Percentiles rank a stretch among this genome's conserved stretches.
These are phyloP conservation scores for Myripristis murdjan DNA, from an alignment of 2,797 vertebrate species.

Conservation along the genomic window DNA sequence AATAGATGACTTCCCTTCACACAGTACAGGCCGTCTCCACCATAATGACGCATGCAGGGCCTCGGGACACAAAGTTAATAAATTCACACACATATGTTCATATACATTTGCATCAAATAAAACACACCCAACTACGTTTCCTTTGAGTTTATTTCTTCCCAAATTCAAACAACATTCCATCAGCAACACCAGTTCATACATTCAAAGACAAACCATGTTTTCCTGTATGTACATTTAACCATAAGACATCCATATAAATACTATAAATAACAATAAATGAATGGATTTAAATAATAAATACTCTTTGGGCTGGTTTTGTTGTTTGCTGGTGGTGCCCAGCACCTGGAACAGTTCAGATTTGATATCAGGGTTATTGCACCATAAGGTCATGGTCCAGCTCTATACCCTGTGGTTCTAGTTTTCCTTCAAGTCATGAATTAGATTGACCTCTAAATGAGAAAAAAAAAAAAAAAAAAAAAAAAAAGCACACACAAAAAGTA, in stretches of 20 bases:
- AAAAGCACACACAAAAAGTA: slow-evolving; percentile 25
- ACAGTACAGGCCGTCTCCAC: slow-evolving; percentile 7
- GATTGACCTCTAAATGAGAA: slow-evolving; percentile 16
- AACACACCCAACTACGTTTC: slow-evolving; percentile 27
- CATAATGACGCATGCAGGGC: slow-evolving; percentile 9
- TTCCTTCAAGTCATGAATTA: slow-evolving; percentile 59
- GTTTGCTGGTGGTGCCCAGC: slow-evolving; percentile 78
- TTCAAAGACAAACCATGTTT: slow-evolving; percentile 66
- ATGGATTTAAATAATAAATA: slow-evolving; percentile 88
- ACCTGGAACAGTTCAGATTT: slow-evolving; percentile 67
- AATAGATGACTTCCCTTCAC: slow-evolving; percentile 18
- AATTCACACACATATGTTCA: neutral
- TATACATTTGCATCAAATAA: slow-evolving; percentile 18
- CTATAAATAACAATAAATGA: slow-evolving; percentile 84
- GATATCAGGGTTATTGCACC: slow-evolving; percentile 31
- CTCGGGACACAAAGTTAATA: neutral
- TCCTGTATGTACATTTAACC: slow-evolving; percentile 61
- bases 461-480: too few relatives aligned
- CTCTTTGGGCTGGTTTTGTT: slow-evolving; percentile 50
- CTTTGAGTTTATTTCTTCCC: slow-evolving; percentile 63
- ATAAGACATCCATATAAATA: slow-evolving; percentile 81
- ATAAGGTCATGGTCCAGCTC: slow-evolving; percentile 15
- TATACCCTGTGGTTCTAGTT: slow-evolving; percentile 59
- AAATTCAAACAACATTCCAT: slow-evolving; percentile 57
- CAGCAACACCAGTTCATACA: slow-evolving; percentile 60